Conservation (phyloP, 2,888 invertebrate genomes). For the Chesias legatella region DNA sequence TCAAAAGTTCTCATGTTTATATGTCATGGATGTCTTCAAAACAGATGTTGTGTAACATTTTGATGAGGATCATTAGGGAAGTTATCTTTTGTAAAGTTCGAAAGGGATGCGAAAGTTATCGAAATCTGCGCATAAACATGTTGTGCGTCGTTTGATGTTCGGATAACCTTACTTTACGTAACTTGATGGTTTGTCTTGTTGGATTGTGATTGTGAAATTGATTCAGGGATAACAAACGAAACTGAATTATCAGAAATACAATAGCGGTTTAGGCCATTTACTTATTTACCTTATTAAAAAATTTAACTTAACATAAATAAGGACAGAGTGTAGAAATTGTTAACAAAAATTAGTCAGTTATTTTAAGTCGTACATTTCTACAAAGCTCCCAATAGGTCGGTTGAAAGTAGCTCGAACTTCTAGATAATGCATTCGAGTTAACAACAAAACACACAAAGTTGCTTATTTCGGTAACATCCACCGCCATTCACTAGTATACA, state of each 20-base stretch:
- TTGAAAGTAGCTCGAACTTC: background rate
- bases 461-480: conserved; percentile 45
- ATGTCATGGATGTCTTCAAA: conserved; percentile 38
- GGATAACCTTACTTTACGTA: conserved; percentile 8
- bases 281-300: too few relatives aligned
- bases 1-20: conserved; percentile 61
- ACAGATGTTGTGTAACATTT: conserved; percentile 32
- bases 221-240: too few relatives aligned
- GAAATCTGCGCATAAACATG: conserved; percentile 20
- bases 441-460: conserved; percentile 23
- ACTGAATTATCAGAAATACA: too few relatives aligned
- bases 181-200: conserved; percentile 1
- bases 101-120: conserved; percentile 8
- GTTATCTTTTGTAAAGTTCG: conserved; percentile 13
- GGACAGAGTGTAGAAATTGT: too few relatives aligned
- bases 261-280: too few relatives aligned
- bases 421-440: conserved; percentile 3
- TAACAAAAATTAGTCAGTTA: too few relatives aligned
- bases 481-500: conserved; percentile 43
- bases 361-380: background rate
- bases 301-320: too few relatives aligned
- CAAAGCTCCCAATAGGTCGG: background rate
- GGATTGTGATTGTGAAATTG: background rate
- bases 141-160: conserved; percentile 23
- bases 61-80: conserved; percentile 32